These are phyloP conservation scores for Callitettix versicolor DNA, from an alignment of 1,140 invertebrate genomes.

Conservation along the genomic window DNA sequence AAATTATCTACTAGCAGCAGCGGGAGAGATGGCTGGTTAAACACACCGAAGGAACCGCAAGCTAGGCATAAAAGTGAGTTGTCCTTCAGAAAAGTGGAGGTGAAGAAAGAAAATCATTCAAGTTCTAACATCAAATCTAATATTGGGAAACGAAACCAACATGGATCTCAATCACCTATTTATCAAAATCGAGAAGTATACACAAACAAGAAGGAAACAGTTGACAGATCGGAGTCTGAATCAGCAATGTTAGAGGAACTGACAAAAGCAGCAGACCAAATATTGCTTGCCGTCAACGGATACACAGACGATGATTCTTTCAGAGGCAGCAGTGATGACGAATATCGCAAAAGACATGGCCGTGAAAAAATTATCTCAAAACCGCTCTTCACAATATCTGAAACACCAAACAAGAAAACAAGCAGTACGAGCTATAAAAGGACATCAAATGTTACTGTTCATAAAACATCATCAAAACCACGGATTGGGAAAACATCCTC, in stretches of 20 bases:
- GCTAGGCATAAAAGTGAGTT: not conserved
- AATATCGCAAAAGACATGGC: constrained; percentile 17
- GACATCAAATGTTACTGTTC: constrained; percentile 20
- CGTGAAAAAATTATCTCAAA: constrained; percentile 4
- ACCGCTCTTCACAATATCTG: constrained; percentile 35
- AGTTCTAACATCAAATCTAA: not conserved
- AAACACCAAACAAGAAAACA: constrained; percentile 30
- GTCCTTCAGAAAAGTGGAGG: not conserved
- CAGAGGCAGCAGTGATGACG: constrained; percentile 28
- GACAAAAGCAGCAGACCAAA: constrained; percentile 41
- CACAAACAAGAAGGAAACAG: constrained; percentile 1
- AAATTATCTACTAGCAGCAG: constrained; percentile 14
- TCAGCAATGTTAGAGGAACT: constrained; percentile 37
- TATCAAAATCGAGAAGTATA: constrained; percentile 14
- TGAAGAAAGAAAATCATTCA: not conserved
- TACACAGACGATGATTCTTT: constrained; percentile 37
- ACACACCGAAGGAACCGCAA: constrained; percentile 20
- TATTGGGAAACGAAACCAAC: not conserved
- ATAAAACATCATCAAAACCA: constrained; percentile 16
- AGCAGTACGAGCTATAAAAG: constrained; percentile 18
- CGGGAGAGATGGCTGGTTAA: constrained; percentile 24
- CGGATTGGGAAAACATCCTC: constrained; percentile 27
- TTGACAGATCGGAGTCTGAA: constrained; percentile 20
- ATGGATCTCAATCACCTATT: constrained; percentile 13
- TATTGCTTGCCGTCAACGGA: constrained; percentile 39